Evolutionary conservation across 1,140 invertebrate species (phyloP), one percentile per base, ranked within the genome.

Genomic region (Macrobrachium nipponense): DNA sequence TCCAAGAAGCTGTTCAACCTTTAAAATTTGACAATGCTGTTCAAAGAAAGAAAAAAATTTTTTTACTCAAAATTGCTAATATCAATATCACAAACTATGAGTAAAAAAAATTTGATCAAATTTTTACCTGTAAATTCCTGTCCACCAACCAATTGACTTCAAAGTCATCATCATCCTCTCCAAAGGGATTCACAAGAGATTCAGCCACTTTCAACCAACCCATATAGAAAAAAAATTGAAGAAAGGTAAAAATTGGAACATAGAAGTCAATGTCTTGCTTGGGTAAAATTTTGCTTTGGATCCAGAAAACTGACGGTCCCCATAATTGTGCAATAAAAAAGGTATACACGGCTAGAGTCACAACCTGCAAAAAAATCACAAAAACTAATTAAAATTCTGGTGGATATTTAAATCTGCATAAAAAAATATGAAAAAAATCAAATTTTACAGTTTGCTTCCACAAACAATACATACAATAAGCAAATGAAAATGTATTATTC

Each of bases 171-270:
- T 98, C 97, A 90, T 98, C 97, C 91, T 97, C 96, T 2, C 97
- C 97, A 90, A 97, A 98, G 0, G 96, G 96, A 91, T 97, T 97
- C 44, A 97, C 95, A 36, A 97, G 91, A 23, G 94, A 94, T 91
- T 97, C 96, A 0, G 96, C 96, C 59, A 97, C 95, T 92, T 97
- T 97, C 43, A 97, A 91, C 96, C 96, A 97, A n/a, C 96, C 96
- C 94, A 97, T 95, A 90, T 97, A 97, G 91, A 96, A 96, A 90
- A 95, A 92, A 90, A 93, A 94, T 91, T 94, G 93, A 66, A 98
- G 92, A 0, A 96, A 94, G 2, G 95, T 96, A 90, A 98, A 98
- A 88, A 98, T 92, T 0, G 97, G 97, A 90, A 98, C 95, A 90
- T 97, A 97, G 11, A 97, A 92, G 89, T 94, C 93, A 15, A 92